phyloP scores from a whole-genome alignment of 2,797 vertebrate species.

The Gastrophryne carolinensis region DNA sequence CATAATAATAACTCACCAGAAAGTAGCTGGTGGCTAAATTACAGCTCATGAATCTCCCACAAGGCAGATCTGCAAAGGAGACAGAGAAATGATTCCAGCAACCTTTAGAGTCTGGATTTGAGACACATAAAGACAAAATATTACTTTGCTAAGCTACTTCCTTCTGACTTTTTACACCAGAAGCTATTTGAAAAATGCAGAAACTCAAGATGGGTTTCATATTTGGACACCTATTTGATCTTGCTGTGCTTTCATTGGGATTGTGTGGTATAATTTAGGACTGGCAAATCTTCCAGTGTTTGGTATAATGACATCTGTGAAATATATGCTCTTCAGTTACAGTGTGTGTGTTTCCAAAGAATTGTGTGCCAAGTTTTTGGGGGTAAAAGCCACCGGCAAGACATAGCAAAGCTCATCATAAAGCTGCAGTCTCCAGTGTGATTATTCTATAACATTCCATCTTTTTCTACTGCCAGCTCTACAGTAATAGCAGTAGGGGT shows the following conservation, averaged over 20 bases:
- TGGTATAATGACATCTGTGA: neutral
- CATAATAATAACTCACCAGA: neutral
- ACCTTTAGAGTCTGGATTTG: neutral
- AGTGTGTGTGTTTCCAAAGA: no score
- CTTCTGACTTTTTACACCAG: neutral
- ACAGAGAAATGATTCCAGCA: slow-evolving; percentile 2
- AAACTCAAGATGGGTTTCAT: neutral
- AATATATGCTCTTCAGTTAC: neutral
- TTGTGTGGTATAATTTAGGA: neutral
- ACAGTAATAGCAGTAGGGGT: no score
- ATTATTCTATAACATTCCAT: no score
- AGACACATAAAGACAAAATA: neutral
- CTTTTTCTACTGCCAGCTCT: no score
- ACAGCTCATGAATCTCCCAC: slow-evolving; percentile 16
- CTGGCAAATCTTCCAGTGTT: neutral
- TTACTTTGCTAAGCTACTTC: neutral
- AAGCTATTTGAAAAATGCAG: neutral
- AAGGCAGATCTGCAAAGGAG: neutral
- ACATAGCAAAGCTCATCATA: no score
- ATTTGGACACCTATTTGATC: neutral
- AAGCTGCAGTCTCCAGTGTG: no score
- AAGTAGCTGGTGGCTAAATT: slow-evolving; percentile 4
- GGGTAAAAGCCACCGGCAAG: no score
- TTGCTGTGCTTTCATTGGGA: neutral
- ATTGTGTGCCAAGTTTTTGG: no score